A percentile compares a stretch with the other conserved stretches of the same genome.
phyloP scores from a whole-genome alignment of 2,888 invertebrate genomes.

The Steinernema hermaphroditum region DNA sequence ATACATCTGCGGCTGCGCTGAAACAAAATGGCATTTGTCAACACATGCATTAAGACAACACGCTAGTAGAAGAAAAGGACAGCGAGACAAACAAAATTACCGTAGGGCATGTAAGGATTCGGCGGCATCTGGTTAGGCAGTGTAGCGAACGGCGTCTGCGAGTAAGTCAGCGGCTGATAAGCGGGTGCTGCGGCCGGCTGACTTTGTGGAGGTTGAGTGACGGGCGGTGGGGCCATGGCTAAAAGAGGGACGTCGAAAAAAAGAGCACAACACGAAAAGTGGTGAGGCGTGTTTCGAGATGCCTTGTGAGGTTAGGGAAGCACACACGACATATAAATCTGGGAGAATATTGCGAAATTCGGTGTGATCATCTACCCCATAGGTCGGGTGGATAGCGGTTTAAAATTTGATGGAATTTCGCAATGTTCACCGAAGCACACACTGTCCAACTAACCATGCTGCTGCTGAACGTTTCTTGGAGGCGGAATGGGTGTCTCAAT shows the following conservation, averaged over 20 bases:
- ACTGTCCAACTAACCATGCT: slow-evolving; percentile 50
- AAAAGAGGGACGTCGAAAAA: neutral
- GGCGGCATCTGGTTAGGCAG: slow-evolving; percentile 32
- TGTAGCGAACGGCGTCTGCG: slow-evolving; percentile 5
- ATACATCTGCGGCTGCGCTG: slow-evolving; percentile 36
- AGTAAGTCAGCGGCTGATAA: slow-evolving; percentile 5
- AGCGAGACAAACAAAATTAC: slow-evolving; percentile 31
- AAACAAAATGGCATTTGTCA: neutral
- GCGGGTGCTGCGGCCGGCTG: slow-evolving; percentile 16
- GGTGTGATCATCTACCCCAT: too few relatives aligned
- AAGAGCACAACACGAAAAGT: neutral
- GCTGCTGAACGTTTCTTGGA: slow-evolving; percentile 49
- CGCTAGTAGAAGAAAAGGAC: slow-evolving; percentile 14
- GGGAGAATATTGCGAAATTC: too few relatives aligned
- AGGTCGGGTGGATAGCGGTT: too few relatives aligned
- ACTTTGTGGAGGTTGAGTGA: slow-evolving; percentile 7
- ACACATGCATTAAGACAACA: neutral
- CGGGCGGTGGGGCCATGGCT: slow-evolving; percentile 27
- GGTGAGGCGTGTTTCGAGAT: neutral
- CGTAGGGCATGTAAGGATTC: slow-evolving; percentile 35
- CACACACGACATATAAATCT: too few relatives aligned
- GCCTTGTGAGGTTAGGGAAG: neutral
- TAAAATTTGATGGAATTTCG: too few relatives aligned
- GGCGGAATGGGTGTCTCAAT: slow-evolving; percentile 52
- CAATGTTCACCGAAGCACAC: too few relatives aligned